These are phyloP conservation scores for Auanema freiburgensis DNA, from an alignment of 2,888 invertebrate genomes.

Conservation along the genomic window DNA sequence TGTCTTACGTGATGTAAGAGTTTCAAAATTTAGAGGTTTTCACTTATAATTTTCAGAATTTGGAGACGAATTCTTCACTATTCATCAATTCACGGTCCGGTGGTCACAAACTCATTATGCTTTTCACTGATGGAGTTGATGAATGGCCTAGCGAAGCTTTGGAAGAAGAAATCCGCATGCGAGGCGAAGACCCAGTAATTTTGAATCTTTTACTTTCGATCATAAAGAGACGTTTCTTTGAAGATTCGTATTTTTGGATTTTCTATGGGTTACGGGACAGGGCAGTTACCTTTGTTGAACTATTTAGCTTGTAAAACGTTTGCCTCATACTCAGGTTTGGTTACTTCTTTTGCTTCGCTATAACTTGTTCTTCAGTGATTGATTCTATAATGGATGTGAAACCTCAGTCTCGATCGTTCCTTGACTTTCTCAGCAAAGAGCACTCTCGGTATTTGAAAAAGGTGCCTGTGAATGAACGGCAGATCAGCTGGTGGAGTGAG, in stretches of 20 bases:
- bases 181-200: slow-evolving; percentile 28
- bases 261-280: slow-evolving; percentile 60
- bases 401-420: slow-evolving; percentile 50
- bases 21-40: not conserved
- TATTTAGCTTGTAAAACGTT: slow-evolving; percentile 50
- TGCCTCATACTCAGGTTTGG: slow-evolving; percentile 29
- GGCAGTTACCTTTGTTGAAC: slow-evolving; percentile 47
- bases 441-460: slow-evolving; percentile 24
- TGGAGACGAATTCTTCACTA: slow-evolving; percentile 31
- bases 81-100: slow-evolving; percentile 61
- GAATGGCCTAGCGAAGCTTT: slow-evolving; percentile 69
- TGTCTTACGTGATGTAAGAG: slow-evolving; percentile 37
- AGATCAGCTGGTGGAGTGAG: slow-evolving; percentile 53
- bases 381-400: slow-evolving; percentile 61
- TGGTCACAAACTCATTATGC: slow-evolving; percentile 70
- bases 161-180: slow-evolving; percentile 57
- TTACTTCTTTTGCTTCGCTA: not conserved
- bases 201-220: not conserved
- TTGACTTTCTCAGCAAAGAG: slow-evolving; percentile 41
- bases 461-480: slow-evolving; percentile 34
- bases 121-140: slow-evolving; percentile 71
- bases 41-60: slow-evolving; percentile 25
- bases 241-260: slow-evolving; percentile 58
- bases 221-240: slow-evolving; percentile 11
- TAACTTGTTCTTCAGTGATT: slow-evolving; percentile 27